Evolutionary conservation across 2,888 invertebrate species (phyloP), one percentile per base, ranked within the genome.

Genomic region (Anorthoa munda): DNA sequence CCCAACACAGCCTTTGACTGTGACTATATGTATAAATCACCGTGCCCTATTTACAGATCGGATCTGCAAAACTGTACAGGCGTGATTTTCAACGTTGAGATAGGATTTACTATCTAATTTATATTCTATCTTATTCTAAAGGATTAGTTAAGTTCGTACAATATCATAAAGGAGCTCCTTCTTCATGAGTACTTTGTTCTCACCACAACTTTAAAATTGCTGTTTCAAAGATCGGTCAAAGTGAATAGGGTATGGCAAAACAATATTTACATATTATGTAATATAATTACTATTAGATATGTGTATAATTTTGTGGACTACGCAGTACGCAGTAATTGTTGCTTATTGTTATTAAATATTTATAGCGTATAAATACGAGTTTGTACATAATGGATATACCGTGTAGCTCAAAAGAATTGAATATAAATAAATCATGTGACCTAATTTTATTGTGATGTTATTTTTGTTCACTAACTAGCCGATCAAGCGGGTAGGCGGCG

Each of bases 271-370:
- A 58, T 51, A 71, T 75, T 50, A 71, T 77, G 69, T 79, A 86
- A 86, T 81, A 77, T 84, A 81, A 64, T 81, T 74, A 81, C 59
- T 74, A 65, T 66, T 69, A 77, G 39, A 48, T 81, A 79, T 76
- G 53, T 81, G 77, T 85, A 79, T 79, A 82, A 82, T 83, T 82
- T 84, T 65, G 75, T 82, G 82, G 65, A 66, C 72, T 79, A 64
- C 61, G 66, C 78, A 81, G 82, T 88, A 90, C 79, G 90, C 91
- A 90, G 91, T 91, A 91, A 94, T 94, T 95, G 95, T 95, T 95
- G 95, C 95, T 95, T 94, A 94, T 93, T 95, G 95, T 95, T 95
- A 94, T 90, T 88, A 91, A 91, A 91, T 92, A 92, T 92, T 90
- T 90, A 92, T 91, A 92, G 90, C 86, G 74, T 83, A 84, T 93